Percentiles rank a stretch among this genome's conserved stretches.
Evolutionary conservation across 2,797 vertebrate genomes (phyloP).

Genomic region (Centroberyx gerrardi): DNA sequence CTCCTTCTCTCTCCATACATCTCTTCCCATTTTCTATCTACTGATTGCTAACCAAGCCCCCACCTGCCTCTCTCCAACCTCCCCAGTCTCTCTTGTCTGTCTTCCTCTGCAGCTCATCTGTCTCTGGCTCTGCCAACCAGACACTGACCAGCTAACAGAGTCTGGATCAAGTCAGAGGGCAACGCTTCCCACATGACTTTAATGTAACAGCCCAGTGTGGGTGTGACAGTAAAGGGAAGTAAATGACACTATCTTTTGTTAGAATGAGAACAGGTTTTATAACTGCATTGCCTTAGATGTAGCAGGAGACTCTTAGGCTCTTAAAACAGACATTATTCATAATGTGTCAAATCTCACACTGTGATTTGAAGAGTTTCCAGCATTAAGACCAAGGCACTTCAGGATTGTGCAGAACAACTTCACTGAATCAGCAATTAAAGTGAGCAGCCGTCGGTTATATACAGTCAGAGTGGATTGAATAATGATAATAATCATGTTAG

Average conservation of each 20-base stretch:
- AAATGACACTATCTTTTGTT: not conserved
- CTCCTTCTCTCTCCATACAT: no score
- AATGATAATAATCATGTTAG: conserved; percentile 27
- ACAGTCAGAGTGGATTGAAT: conserved; percentile 56
- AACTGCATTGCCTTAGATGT: no score
- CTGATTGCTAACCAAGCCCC: no score
- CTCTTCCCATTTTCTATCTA: no score
- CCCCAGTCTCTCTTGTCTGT: no score
- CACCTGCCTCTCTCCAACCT: no score
- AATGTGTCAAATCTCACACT: not conserved
- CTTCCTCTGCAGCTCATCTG: no score
- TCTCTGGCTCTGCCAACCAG: no score
- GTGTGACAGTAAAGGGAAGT: no score
- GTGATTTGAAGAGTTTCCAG: not conserved
- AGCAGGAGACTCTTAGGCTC: not conserved
- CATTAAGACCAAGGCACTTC: not conserved
- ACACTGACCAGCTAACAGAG: not conserved
- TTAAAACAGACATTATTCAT: no score
- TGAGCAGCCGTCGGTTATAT: conserved; percentile 35
- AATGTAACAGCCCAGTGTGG: not conserved
- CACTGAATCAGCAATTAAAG: conserved; percentile 14
- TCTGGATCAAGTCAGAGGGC: not conserved
- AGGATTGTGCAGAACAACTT: not conserved
- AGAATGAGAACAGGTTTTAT: not conserved
- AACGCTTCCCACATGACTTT: not conserved